Percentiles rank a stretch among this genome's conserved stretches.
phyloP scores from a whole-genome alignment of 2,888 invertebrate genomes.

The Argyra leucocephala region DNA sequence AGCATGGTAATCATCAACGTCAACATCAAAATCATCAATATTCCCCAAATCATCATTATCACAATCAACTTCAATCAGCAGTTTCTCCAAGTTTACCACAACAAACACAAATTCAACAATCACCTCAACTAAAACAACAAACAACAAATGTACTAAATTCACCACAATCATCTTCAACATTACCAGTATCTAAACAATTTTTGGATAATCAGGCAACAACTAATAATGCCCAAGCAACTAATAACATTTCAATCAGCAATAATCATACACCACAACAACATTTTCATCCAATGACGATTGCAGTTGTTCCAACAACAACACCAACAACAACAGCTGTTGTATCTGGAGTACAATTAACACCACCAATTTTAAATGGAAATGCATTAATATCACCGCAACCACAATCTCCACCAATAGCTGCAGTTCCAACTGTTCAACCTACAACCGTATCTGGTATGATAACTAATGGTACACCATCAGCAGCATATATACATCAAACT shows the following conservation, averaged over 20 bases:
- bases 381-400: neutral
- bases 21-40: constrained; percentile 13
- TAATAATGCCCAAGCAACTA: neutral
- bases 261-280: constrained; percentile 15
- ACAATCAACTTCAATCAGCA: neutral
- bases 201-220: neutral
- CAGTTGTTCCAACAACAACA: constrained; percentile 2
- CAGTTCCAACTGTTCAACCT: neutral
- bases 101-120: neutral
- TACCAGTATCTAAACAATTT: neutral
- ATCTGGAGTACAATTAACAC: constrained; percentile 1
- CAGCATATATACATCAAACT: constrained; percentile 9
- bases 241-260: neutral
- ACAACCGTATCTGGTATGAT: neutral
- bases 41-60: neutral
- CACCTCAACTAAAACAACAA: neutral
- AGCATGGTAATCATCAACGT: neutral
- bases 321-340: constrained; percentile 13
- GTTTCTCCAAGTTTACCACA: constrained; percentile 3
- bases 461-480: constrained; percentile 8
- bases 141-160: neutral
- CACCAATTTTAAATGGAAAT: constrained; percentile 12
- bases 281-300: constrained; percentile 16
- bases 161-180: neutral
- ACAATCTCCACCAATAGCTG: constrained; percentile 10